These are phyloP conservation scores for Trichonephila clavipes DNA, from an alignment of 1,140 invertebrate genomes.

Conservation along the genomic window DNA sequence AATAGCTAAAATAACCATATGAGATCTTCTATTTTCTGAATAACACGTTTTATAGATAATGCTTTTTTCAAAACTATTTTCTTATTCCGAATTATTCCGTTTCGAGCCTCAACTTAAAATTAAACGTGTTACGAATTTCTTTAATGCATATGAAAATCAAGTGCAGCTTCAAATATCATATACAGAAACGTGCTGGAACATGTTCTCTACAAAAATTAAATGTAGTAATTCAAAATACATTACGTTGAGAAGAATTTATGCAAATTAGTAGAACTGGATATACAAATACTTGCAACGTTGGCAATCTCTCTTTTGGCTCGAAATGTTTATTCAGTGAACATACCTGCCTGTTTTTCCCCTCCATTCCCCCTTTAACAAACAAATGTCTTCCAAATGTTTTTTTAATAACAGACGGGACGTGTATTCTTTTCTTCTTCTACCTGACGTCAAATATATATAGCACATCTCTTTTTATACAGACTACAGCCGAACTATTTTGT, in stretches of 20 bases:
- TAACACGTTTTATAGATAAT: background rate
- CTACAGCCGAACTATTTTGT: conserved; percentile 47
- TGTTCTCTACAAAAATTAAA: background rate
- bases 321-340: conserved; percentile 66
- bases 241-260: conserved; percentile 29
- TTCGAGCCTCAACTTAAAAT: background rate
- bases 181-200: background rate
- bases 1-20: too few species aligned
- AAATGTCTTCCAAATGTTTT: conserved; percentile 71
- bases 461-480: conserved; percentile 38
- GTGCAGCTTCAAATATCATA: background rate
- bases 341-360: conserved; percentile 24
- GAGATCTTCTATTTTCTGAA: background rate
- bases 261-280: conserved; percentile 50
- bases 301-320: conserved; percentile 41
- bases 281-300: background rate
- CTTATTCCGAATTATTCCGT: background rate
- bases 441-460: conserved; percentile 9
- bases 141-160: conserved; percentile 2
- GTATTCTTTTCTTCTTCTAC: background rate
- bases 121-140: background rate
- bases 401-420: conserved; percentile 61
- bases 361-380: conserved; percentile 31
- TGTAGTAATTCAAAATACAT: conserved; percentile 32
- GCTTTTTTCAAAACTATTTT: background rate